Percentiles rank a stretch among this genome's conserved stretches.
Conservation (phyloP, 2,888 invertebrate genomes). For the Thera obeliscata region DNA sequence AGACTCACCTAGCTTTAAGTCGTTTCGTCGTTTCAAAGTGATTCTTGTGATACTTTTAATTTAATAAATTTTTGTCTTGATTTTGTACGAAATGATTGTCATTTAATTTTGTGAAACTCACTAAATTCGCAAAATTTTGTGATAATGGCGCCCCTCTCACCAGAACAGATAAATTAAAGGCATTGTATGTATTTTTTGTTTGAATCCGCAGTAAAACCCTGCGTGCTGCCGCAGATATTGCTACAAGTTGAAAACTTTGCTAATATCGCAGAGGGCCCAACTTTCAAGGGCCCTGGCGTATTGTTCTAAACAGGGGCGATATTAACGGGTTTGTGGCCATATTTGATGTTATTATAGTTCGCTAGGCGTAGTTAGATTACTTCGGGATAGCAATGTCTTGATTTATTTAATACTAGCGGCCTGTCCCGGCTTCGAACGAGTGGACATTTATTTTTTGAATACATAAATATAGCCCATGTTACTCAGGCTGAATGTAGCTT, state of each 20-base stretch:
- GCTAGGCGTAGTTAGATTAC: conserved; percentile 38
- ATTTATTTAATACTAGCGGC: conserved; percentile 31
- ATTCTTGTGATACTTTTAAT: no score
- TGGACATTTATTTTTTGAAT: no score
- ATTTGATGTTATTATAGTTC: conserved; percentile 42
- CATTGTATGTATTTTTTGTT: neutral
- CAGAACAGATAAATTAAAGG: neutral
- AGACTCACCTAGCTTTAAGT: no score
- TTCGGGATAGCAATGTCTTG: conserved; percentile 30
- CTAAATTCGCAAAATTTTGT: no score
- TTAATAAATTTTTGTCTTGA: no score
- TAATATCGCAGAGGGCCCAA: conserved; percentile 70
- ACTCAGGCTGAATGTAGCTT: no score
- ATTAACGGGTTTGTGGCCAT: conserved; percentile 39
- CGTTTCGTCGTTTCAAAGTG: no score
- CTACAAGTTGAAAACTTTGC: conserved; percentile 64
- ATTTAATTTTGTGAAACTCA: no score
- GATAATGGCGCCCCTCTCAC: no score
- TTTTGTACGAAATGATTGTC: no score
- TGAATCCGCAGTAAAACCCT: neutral
- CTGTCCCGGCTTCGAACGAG: no score
- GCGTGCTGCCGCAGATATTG: conserved; percentile 24
- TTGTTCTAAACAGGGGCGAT: conserved; percentile 41
- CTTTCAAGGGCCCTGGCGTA: conserved; percentile 56
- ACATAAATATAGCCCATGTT: no score